Conservation (phyloP, 1,140 invertebrate species). For the Acyrthosiphon pisum region DNA sequence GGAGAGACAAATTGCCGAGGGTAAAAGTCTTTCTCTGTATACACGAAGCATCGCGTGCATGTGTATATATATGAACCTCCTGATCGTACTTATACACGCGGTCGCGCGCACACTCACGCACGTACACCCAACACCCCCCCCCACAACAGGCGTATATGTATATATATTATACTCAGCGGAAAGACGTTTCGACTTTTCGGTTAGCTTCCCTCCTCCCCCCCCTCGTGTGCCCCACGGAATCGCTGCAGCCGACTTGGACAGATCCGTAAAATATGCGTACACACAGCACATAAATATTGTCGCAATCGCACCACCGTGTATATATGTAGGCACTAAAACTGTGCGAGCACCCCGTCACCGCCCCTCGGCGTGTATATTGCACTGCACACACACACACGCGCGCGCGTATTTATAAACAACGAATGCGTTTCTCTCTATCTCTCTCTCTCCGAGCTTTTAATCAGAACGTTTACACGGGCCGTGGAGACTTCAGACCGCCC, state of each 20-base stretch:
- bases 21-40: neutral
- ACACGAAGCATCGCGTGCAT: neutral
- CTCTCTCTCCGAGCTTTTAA: constrained; percentile 30
- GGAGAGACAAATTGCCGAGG: constrained; percentile 8
- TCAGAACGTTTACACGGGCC: constrained; percentile 35
- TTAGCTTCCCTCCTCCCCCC: neutral
- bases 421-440: neutral
- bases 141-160: neutral
- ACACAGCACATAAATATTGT: constrained; percentile 25
- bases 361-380: neutral
- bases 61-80: neutral
- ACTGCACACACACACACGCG: neutral
- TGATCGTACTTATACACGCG: neutral
- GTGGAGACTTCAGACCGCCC: neutral
- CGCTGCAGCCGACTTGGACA: neutral
- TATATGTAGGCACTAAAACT: neutral
- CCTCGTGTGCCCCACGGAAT: neutral
- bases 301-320: neutral
- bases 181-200: constrained; percentile 25
- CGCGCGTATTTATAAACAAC: neutral
- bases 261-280: constrained; percentile 17
- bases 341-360: neutral
- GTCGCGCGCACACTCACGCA: neutral
- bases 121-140: neutral
- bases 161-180: neutral